Conservation (phyloP, 2,888 invertebrate species). For the Idaea biselata region DNA sequence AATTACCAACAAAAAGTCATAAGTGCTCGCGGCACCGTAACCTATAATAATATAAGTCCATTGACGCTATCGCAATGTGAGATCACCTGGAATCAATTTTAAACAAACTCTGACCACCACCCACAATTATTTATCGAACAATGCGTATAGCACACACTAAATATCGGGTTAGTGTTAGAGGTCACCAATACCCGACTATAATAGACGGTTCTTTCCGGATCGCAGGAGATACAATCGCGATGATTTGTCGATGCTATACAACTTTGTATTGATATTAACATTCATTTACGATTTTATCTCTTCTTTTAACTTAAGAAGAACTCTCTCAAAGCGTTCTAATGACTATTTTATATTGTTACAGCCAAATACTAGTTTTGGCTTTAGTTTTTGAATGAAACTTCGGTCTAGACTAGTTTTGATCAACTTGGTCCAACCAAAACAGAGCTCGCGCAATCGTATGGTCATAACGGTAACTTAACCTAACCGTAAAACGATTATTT, state of each 20-base stretch:
- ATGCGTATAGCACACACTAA: slow-evolving; percentile 57
- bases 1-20: background rate
- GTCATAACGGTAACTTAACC: too few relatives aligned
- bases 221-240: slow-evolving; percentile 72
- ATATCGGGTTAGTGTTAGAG: slow-evolving; percentile 69
- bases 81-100: slow-evolving; percentile 79
- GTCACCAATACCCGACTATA: slow-evolving; percentile 64
- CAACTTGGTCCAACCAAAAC: too few relatives aligned
- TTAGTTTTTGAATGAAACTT: too few relatives aligned
- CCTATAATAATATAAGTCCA: slow-evolving; percentile 62
- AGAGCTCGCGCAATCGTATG: too few relatives aligned
- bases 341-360: background rate
- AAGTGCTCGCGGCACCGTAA: slow-evolving; percentile 36
- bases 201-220: slow-evolving; percentile 69
- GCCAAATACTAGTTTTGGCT: background rate
- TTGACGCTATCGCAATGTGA: slow-evolving; percentile 58
- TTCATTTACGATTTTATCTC: slow-evolving; percentile 72
- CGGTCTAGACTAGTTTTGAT: too few relatives aligned
- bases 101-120: slow-evolving; percentile 77
- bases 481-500: too few relatives aligned
- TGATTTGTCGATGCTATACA: slow-evolving; percentile 76
- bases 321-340: background rate
- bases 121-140: slow-evolving; percentile 74
- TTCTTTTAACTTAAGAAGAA: slow-evolving; percentile 18
- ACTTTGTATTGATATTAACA: slow-evolving; percentile 78